Evolutionary conservation across 2,113 vertebrate genomes (phyloP).

Genomic region (Oenanthe oenanthe): DNA sequence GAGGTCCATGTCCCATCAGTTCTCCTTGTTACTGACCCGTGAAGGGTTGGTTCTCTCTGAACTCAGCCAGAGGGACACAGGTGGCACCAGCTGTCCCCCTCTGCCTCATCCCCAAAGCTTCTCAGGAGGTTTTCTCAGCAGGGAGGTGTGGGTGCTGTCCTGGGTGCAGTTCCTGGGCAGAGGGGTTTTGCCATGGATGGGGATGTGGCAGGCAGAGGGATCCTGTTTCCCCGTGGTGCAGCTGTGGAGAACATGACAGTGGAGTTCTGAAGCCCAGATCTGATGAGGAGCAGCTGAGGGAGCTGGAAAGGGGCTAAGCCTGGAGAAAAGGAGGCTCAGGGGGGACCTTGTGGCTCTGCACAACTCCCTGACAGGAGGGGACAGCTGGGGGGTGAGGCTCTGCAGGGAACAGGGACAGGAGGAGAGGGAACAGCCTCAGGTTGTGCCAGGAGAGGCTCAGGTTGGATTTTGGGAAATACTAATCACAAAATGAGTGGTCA

Average conservation of each 20-base stretch:
- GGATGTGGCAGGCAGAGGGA: not conserved
- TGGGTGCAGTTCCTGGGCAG: not conserved
- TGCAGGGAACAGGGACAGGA: not conserved
- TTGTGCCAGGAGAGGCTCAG: accelerated
- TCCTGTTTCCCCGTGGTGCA: not conserved
- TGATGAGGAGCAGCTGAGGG: not conserved
- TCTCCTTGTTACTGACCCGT: not conserved
- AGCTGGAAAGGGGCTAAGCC: not conserved
- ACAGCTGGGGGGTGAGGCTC: accelerated
- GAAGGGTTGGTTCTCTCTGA: not conserved
- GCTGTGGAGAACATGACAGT: accelerated
- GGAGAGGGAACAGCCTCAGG: accelerated
- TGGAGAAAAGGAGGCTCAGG: not conserved
- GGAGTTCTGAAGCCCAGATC: not conserved
- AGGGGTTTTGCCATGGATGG: not conserved
- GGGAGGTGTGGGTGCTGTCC: not conserved
- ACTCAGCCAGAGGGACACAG: not conserved
- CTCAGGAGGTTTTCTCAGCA: not conserved
- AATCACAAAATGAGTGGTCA: not conserved
- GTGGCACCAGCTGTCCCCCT: not conserved
- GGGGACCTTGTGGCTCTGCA: not conserved
- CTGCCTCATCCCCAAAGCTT: not conserved
- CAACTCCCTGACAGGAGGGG: not conserved
- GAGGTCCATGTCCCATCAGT: not conserved
- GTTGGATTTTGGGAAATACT: not conserved